These are phyloP conservation scores for Eubasilissa regina DNA, from an alignment of 1,140 invertebrate species.

Conservation along the genomic window DNA sequence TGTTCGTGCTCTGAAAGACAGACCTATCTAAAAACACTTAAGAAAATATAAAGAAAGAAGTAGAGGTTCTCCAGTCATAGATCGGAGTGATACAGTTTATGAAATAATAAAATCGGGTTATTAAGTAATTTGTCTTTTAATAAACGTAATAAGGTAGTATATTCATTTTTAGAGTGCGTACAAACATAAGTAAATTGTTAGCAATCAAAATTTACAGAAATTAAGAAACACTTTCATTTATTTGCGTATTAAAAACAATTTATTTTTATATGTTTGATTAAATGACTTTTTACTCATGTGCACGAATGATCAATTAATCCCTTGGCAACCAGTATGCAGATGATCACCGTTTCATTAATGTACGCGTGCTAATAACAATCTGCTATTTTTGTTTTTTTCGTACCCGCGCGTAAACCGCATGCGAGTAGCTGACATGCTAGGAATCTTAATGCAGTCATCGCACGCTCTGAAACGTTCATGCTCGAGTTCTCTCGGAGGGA, in stretches of 20 bases:
- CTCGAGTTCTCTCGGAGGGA: slow-evolving; percentile 67
- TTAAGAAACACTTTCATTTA: not conserved
- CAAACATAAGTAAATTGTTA: no score
- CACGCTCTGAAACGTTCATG: slow-evolving; percentile 73
- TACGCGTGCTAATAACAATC: not conserved
- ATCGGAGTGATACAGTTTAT: no score
- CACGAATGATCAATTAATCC: not conserved
- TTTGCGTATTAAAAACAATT: not conserved
- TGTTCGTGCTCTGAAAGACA: no score
- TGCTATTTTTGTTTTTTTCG: not conserved
- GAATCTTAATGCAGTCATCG: slow-evolving; percentile 65
- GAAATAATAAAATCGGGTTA: no score
- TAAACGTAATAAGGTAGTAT: no score
- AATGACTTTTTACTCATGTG: no score
- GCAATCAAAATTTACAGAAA: not conserved
- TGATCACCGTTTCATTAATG: not conserved
- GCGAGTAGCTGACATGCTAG: slow-evolving; percentile 58
- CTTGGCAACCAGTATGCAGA: not conserved
- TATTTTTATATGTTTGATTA: no score
- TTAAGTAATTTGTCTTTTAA: no score
- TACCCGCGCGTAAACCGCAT: slow-evolving; percentile 28
- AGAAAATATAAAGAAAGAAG: no score
- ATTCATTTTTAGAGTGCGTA: no score
- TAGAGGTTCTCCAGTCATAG: no score
- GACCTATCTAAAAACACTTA: no score